Evolutionary conservation across 2,113 vertebrate species (phyloP).

Genomic region (Delphinapterus leucas): DNA sequence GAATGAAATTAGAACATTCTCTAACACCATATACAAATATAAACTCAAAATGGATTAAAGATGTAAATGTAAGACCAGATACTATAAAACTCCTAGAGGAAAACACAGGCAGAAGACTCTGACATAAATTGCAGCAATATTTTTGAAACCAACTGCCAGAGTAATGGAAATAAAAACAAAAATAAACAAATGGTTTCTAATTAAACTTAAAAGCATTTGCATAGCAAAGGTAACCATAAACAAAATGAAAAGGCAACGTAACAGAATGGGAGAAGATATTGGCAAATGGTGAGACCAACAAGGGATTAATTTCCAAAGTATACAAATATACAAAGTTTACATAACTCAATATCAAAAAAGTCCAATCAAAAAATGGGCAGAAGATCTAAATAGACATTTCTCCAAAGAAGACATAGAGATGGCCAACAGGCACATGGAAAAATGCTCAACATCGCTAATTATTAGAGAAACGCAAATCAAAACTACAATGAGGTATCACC

Average conservation of each 20-base stretch:
- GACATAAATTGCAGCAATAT: neutral
- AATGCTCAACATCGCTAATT: neutral
- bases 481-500: neutral
- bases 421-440: neutral
- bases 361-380: neutral
- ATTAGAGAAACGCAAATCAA: neutral
- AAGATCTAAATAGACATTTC: neutral
- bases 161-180: neutral
- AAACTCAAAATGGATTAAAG: neutral
- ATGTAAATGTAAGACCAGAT: neutral
- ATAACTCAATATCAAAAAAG: neutral
- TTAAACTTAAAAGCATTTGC: neutral
- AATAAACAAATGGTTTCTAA: neutral
- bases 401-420: neutral
- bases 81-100: neutral
- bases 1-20: neutral
- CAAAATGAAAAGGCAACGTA: neutral
- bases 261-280: neutral
- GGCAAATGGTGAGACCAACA: neutral
- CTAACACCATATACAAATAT: neutral
- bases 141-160: neutral
- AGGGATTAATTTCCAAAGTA: neutral
- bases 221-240: neutral
- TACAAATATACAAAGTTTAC: neutral
- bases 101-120: neutral